Base-by-base conservation (phyloP, 1,140 invertebrate genomes). In the Pseudoatta argentina region DNA sequence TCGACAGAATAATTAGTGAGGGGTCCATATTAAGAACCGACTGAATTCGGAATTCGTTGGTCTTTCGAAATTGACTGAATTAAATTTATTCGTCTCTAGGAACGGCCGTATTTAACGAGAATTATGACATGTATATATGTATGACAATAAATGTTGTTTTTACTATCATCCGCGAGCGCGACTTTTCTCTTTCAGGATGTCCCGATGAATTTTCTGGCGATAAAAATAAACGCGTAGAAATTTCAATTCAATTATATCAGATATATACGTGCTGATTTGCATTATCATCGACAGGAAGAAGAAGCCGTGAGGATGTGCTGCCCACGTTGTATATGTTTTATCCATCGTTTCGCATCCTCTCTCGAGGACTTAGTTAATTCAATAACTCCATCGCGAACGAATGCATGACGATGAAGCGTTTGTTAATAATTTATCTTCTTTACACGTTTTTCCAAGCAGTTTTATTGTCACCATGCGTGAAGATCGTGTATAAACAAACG, bases 101-200 rank as follows among this genome's bases (percentile, higher is more conserved):
- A 75, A 61, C 69, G 63, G 39, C n/a, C 14, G n/a, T 61, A 83
- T 91, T 88, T 75, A 85, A 82, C 21, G 55, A 83, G 63, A 89
- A 57, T 90, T 88, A 61, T 87, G 77, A 24, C 88, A 91, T 91
- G 89, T 91, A 91, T 91, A 91, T 91, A 91, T 83, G 86, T 90
- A 88, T 66, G 91, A 91, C 91, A 91, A 91, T 91, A 91, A 91
- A 91, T 89, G 91, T 91, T 91, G 90, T 91, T 91, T 91, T 63
- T 90, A 90, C 69, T 78, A 88, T 73, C 59, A 72, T n/a, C 18
- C 44, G 30, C 48, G 51, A 27, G n/a, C 39, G 44, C 30, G 30
- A 39, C 24, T 14, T 44, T 44, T n/a, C 61, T 39, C 10, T 30
- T 71, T 53, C 53, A 81, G 51, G 18, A 71, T 53, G 2, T 30